Base-by-base conservation (phyloP, 2,888 invertebrate genomes). In the Mactromeris polynyma region DNA sequence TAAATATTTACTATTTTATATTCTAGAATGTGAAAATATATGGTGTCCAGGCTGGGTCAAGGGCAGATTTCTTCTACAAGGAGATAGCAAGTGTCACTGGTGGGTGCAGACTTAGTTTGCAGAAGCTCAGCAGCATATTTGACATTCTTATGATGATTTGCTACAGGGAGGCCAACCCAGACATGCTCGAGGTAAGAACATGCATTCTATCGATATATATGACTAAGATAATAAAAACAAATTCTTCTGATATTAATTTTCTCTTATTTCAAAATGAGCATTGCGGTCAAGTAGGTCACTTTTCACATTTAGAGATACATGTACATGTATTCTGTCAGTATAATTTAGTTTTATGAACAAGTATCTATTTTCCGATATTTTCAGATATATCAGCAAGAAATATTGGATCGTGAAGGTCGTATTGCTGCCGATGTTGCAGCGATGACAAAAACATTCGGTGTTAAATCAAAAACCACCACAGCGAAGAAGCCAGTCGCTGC, bases 81-180 rank as follows among this genome's bases (percentile, higher is more conserved):
- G 89, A 93, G 51, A 91, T 96, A 54, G 93, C 95, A 0, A 78
- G 86, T 46, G 64, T 89, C 21, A 96, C 95, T 0, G 89, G 88
- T 17, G 96, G 96, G 9, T 85, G 83, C n/a, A 93, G 94, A 81
- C 89, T 96, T 19, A 83, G 89, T 21, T 91, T 96, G 51, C 91
- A 92, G 36, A 89, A 95, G 31, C 93, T 94, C 77, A 84, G 89
- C 40, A 93, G 93, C 64, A 93, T 95, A 17, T 93, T 94, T 77
- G 95, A 95, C 87, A 92, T 95, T 38, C 86, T 96, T 1, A 95
- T 95, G 95, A 94, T 95, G 82, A 95, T 96, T 38, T 95, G 94
- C 88, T 95, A 95, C 91, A 78, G 94, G n/a, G 96, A 95, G 88
- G 92, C 94, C 51, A 95, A 94, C 26, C 92, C 93, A 3, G 94